Base-by-base conservation (phyloP, 2,888 invertebrate species). In the Punctoribates punctum region DNA sequence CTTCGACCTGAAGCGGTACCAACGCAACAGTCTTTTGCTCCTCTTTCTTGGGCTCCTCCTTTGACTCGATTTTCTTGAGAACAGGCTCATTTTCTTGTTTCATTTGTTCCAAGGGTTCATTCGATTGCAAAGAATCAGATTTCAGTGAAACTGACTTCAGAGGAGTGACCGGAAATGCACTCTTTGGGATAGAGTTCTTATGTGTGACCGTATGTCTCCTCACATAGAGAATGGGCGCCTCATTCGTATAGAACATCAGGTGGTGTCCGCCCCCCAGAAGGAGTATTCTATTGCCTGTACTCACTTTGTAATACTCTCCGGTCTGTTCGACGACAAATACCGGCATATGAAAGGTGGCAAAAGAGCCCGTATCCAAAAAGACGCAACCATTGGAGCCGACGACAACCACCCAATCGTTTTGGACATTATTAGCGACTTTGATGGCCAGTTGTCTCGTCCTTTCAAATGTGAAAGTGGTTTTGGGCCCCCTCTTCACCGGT, bases 271-370 rank as follows among this genome's bases (percentile, higher is more conserved):
- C n/a, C 5, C 38, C 67, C 38, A 67, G 20, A 34, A n/a, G n/a
- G 6, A 67, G 2, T 17, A 38, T 13, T 38, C 67, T 34, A 5
- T 67, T 17, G 5, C 67, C 67, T 1, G 34, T 15, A 67, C 38
- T 38, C n/a, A 67, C 0, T 15, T n/a, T 34, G 38, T 67, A 67
- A 34, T 67, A 67, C 11, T 67, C 38, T 9, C 67, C 67, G 38
- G 67, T 67, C 4, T 34, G 67, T n/a, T 67, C 67, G 4, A 67
- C 67, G n/a, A 67, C 38, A 67, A n/a, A 67, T 8, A 67, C 17
- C 1, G 67, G 67, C 67, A 67, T 67, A 38, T 34, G 5, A 8
- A 67, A 11, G 8, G 34, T 0, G 5, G 9, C 8, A 34, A 5
- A 38, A 5, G 67, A 34, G 25, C 38, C 25, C 1, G 67, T n/a